Percentiles rank a stretch among this genome's conserved stretches.
Evolutionary conservation across 2,888 invertebrate genomes (phyloP).

Genomic region (Orthosia incerta): DNA sequence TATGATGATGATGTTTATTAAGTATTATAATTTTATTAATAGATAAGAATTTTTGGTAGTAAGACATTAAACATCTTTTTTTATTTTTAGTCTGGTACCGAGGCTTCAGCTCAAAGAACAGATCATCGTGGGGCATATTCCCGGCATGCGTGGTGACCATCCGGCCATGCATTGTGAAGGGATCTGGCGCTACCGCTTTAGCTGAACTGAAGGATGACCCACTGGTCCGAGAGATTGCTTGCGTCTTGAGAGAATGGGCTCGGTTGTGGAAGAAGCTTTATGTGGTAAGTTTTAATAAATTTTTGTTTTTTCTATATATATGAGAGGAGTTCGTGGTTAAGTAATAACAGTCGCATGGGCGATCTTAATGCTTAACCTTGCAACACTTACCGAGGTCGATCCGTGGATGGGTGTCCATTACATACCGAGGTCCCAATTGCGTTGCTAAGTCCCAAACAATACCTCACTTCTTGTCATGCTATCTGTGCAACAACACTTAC

Average conservation of each 20-base stretch:
- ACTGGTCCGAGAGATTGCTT: slow-evolving; percentile 97
- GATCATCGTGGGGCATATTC: slow-evolving; percentile 90
- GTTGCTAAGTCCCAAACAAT: no score
- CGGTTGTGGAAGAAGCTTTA: slow-evolving; percentile 97
- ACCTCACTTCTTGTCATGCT: no score
- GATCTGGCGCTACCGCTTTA: slow-evolving; percentile 95
- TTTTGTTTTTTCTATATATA: background rate
- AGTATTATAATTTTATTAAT: no score
- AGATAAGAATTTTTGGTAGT: no score
- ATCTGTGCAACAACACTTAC: no score
- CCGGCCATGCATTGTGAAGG: slow-evolving; percentile 94
- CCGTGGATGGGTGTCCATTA: no score
- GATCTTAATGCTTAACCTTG: no score
- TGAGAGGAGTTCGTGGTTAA: background rate
- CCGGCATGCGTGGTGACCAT: slow-evolving; percentile 94
- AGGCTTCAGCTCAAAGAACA: slow-evolving; percentile 94
- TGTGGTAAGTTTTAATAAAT: slow-evolving; percentile 92
- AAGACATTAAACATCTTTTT: no score
- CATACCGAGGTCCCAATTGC: no score
- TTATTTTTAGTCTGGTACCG: slow-evolving; percentile 94
- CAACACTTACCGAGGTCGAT: no score
- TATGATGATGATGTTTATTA: no score
- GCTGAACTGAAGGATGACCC: slow-evolving; percentile 97
- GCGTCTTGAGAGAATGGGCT: slow-evolving; percentile 98
- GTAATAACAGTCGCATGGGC: no score